These are phyloP conservation scores for Uloborus diversus DNA, from an alignment of 1,140 invertebrate genomes.

Conservation along the genomic window DNA sequence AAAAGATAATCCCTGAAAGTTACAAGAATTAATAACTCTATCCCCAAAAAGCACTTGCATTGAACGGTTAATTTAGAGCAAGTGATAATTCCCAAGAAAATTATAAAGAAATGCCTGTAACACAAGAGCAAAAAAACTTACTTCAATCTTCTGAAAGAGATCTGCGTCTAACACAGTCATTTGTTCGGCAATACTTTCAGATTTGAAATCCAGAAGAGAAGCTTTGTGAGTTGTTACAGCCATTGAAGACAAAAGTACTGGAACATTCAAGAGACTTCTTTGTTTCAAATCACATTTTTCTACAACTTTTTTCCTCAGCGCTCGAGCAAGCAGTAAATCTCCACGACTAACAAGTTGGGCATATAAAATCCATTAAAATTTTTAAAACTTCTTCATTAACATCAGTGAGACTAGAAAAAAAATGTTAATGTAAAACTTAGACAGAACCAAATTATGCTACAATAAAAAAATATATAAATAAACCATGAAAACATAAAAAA, in stretches of 20 bases:
- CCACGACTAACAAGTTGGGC: slow-evolving; percentile 82
- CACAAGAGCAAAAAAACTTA: too few species aligned
- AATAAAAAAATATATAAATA: too few species aligned
- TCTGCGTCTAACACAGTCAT: slow-evolving; percentile 97
- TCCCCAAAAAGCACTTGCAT: too few species aligned
- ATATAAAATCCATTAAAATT: slow-evolving; percentile 84
- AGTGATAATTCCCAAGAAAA: too few species aligned
- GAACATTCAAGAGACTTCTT: slow-evolving; percentile 66
- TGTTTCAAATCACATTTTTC: slow-evolving; percentile 81
- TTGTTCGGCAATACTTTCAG: slow-evolving; percentile 92
- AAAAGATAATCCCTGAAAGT: too few species aligned
- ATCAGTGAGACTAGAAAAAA: slow-evolving; percentile 77
- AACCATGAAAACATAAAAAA: too few species aligned
- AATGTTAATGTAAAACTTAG: slow-evolving; percentile 1
- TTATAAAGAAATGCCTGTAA: too few species aligned
- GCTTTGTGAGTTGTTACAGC: slow-evolving; percentile 58
- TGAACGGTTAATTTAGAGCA: too few species aligned
- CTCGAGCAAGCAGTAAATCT: slow-evolving; percentile 89
- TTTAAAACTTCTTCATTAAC: slow-evolving; percentile 67
- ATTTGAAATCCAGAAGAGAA: slow-evolving; percentile 90
- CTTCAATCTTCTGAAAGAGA: slow-evolving; percentile 95
- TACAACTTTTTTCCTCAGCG: slow-evolving; percentile 86
- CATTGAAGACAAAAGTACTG: slow-evolving; percentile 63
- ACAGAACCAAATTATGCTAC: too few species aligned
- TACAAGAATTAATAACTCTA: too few species aligned